Conservation (phyloP, 2,888 invertebrate species). For the Chloroclysta siterata region DNA sequence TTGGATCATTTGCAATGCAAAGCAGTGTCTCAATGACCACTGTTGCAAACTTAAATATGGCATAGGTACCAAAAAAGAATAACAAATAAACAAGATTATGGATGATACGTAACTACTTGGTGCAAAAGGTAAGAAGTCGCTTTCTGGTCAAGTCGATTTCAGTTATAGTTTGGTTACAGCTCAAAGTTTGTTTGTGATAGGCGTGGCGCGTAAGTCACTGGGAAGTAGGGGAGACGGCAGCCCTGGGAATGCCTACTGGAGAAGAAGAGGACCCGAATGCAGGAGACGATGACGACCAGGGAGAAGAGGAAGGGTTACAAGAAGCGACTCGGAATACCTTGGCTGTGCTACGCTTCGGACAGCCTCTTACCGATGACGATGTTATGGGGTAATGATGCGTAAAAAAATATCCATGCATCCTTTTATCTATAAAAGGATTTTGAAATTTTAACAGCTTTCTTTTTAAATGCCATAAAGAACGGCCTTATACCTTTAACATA, state of each 20-base stretch:
- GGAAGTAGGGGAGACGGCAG: constrained; percentile 66
- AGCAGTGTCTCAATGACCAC: not conserved
- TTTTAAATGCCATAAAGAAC: too few relatives aligned
- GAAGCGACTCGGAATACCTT: constrained; percentile 61
- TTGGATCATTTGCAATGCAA: not conserved
- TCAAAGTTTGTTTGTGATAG: constrained; percentile 44
- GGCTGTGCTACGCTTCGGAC: constrained; percentile 63
- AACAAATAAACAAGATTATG: not conserved
- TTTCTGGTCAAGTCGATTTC: not conserved
- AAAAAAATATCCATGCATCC: too few relatives aligned
- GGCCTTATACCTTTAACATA: too few relatives aligned
- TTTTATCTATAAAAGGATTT: too few relatives aligned
- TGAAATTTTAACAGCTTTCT: too few relatives aligned
- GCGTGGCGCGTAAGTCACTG: constrained; percentile 66
- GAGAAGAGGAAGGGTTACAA: constrained; percentile 61
- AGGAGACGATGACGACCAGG: constrained; percentile 62
- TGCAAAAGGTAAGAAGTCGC: too few relatives aligned
- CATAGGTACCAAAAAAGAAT: not conserved
- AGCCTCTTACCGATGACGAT: constrained; percentile 65
- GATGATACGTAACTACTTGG: too few relatives aligned
- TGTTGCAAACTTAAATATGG: not conserved
- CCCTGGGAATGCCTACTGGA: constrained; percentile 48
- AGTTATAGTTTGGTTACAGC: not conserved
- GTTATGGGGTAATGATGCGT: constrained; percentile 55
- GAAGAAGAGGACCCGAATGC: constrained; percentile 59